A percentile compares a stretch with the other conserved stretches of the same genome.
These are phyloP conservation scores for Leucophenga montana DNA, from an alignment of 2,888 invertebrate species.

Conservation along the genomic window DNA sequence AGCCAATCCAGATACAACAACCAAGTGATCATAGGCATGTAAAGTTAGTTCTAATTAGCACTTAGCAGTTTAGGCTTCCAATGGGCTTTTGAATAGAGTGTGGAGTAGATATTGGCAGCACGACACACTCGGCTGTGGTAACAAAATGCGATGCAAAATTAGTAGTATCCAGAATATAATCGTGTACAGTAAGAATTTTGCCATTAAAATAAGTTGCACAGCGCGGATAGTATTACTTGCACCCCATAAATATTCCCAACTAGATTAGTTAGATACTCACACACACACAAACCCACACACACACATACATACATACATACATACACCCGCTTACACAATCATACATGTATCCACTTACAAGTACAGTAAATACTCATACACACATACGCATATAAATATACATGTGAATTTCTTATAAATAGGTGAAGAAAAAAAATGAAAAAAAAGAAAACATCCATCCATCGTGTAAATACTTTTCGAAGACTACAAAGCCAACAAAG, in stretches of 20 bases:
- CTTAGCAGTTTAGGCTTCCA: constrained; percentile 4
- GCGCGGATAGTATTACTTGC: constrained; percentile 58
- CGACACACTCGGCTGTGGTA: constrained; percentile 59
- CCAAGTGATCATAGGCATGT: constrained; percentile 58
- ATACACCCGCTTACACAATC: constrained; percentile 23
- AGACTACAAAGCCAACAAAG: constrained; percentile 73
- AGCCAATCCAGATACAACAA: neutral
- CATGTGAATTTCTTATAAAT: constrained; percentile 37
- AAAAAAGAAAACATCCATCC: constrained; percentile 14
- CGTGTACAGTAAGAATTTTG: constrained; percentile 39
- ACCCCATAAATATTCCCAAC: neutral
- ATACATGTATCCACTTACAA: constrained; percentile 21
- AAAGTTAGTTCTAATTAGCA: constrained; percentile 18
- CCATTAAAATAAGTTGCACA: constrained; percentile 47
- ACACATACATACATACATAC: constrained; percentile 29
- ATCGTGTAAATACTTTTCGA: constrained; percentile 46
- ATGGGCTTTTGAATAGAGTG: constrained; percentile 12
- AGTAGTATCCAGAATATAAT: neutral
- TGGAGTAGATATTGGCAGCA: constrained; percentile 9
- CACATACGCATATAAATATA: constrained; percentile 27
- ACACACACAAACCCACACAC: constrained; percentile 22
- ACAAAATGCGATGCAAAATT: constrained; percentile 32
- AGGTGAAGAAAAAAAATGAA: constrained; percentile 30
- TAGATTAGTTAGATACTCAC: constrained; percentile 14
- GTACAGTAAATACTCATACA: constrained; percentile 3